phyloP scores from a whole-genome alignment of 2,888 invertebrate species.

The Rotaria magnacalcarata region DNA sequence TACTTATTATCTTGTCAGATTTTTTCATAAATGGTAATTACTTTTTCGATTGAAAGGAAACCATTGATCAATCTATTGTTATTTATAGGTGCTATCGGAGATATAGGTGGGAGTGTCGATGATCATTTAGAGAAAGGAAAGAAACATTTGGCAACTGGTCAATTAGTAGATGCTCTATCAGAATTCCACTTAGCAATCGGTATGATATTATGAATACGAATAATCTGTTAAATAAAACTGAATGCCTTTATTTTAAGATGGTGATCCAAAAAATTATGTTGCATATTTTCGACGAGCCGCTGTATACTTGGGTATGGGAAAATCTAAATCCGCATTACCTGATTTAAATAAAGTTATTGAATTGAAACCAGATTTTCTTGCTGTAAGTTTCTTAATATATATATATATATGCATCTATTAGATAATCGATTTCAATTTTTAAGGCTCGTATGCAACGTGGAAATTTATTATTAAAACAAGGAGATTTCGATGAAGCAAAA shows the following conservation, averaged over 20 bases:
- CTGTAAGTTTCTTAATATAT: slow-evolving; percentile 65
- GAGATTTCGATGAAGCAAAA: slow-evolving; percentile 74
- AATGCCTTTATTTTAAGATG: slow-evolving; percentile 64
- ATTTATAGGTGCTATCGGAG: slow-evolving; percentile 27
- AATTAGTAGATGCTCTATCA: slow-evolving; percentile 86
- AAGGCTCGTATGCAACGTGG: slow-evolving; percentile 74
- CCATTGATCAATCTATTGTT: no score
- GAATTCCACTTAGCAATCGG: slow-evolving; percentile 91
- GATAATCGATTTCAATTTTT: slow-evolving; percentile 47
- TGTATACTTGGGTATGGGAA: slow-evolving; percentile 87
- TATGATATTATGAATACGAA: slow-evolving; percentile 58
- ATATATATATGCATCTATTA: neutral
- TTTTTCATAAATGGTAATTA: neutral
- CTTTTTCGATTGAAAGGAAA: no score
- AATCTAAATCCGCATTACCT: slow-evolving; percentile 84
- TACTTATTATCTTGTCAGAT: neutral
- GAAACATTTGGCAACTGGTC: slow-evolving; percentile 82
- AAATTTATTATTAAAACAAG: slow-evolving; percentile 80
- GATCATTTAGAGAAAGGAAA: slow-evolving; percentile 88
- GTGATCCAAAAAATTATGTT: slow-evolving; percentile 88
- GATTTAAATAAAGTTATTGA: slow-evolving; percentile 88
- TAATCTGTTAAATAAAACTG: slow-evolving; percentile 2
- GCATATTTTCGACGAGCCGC: slow-evolving; percentile 92
- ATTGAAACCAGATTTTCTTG: slow-evolving; percentile 85
- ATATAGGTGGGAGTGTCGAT: slow-evolving; percentile 68